These are phyloP conservation scores for Phaedon cochleariae DNA, from an alignment of 2,888 invertebrate species.

Conservation along the genomic window DNA sequence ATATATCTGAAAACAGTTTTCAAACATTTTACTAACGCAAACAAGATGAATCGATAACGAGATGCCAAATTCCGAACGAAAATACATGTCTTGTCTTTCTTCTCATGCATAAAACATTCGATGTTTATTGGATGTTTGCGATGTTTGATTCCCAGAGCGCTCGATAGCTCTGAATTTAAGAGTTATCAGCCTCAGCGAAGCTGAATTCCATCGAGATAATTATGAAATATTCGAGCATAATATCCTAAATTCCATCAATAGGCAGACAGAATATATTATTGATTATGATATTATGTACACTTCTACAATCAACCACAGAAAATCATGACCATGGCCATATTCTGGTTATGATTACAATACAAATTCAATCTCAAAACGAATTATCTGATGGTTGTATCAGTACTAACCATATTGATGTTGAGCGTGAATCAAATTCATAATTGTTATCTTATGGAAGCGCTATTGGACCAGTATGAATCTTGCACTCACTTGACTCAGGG, in stretches of 20 bases:
- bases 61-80: neutral
- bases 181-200: neutral
- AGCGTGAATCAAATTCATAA: no score
- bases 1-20: neutral
- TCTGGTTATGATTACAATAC: no score
- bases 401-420: no score
- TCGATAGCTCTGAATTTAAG: neutral
- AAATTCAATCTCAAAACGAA: no score
- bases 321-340: no score
- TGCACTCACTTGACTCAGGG: no score
- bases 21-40: neutral
- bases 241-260: neutral
- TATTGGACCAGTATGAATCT: no score
- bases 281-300: no score
- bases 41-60: neutral
- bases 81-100: neutral
- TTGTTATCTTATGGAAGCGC: no score
- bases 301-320: no score
- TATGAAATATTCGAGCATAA: neutral
- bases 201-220: neutral
- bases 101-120: conserved; percentile 14
- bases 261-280: no score
- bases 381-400: no score
- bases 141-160: neutral
- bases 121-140: conserved; percentile 1